Conservation (phyloP, 1,140 invertebrate species). For the Psix sp. region DNA sequence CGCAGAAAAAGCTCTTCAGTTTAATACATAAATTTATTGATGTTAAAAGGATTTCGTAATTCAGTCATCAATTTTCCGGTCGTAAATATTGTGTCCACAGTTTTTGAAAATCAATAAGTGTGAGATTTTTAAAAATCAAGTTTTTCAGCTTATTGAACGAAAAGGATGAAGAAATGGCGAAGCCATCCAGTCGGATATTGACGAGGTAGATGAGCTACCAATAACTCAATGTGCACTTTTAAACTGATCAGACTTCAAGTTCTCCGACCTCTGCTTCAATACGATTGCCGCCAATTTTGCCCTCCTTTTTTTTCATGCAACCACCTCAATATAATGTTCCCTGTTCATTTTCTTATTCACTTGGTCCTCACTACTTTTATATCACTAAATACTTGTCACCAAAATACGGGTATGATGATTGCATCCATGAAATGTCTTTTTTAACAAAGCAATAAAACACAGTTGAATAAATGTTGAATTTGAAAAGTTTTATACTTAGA, state of each 20-base stretch:
- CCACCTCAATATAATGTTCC: constrained; percentile 57
- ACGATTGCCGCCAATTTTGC: constrained; percentile 47
- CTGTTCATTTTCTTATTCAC: constrained; percentile 59
- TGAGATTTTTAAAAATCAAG: constrained; percentile 20
- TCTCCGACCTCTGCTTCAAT: constrained; percentile 66
- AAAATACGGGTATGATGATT: constrained; percentile 58
- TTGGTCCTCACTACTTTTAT: constrained; percentile 58
- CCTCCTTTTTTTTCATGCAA: constrained; percentile 35
- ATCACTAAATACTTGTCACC: constrained; percentile 64
- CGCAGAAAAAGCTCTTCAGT: too few relatives aligned
- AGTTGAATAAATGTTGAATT: too few relatives aligned
- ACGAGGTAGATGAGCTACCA: constrained; percentile 72
- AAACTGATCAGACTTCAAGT: constrained; percentile 71
- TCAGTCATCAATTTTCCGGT: too few relatives aligned
- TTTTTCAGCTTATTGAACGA: constrained; percentile 34
- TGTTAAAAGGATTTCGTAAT: too few relatives aligned
- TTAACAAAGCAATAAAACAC: too few relatives aligned
- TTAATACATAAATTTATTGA: too few relatives aligned
- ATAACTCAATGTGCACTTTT: constrained; percentile 74
- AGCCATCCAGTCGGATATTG: constrained; percentile 71
- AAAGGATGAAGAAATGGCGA: constrained; percentile 55
- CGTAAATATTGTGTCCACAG: too few relatives aligned
- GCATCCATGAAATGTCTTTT: constrained; percentile 51
- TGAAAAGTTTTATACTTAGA: too few relatives aligned
- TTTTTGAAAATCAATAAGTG: too few relatives aligned